Conservation (phyloP, 2,888 invertebrate genomes). For the Vandiemenella viatica region DNA sequence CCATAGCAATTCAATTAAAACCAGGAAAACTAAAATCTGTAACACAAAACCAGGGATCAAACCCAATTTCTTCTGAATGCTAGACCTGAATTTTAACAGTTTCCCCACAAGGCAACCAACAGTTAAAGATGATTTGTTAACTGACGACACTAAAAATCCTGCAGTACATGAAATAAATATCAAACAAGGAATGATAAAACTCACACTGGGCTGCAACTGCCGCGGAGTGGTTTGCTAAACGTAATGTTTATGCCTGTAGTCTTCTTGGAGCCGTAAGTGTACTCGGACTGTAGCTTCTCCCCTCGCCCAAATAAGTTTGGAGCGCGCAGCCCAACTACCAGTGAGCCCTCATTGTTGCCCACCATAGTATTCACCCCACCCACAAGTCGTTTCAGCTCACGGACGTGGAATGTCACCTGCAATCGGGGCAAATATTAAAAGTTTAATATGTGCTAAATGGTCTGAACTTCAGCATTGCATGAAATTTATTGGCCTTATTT, state of each 20-base stretch:
- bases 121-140: too few species aligned
- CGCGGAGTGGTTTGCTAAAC: slow-evolving; percentile 71
- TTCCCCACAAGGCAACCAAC: too few species aligned
- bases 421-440: slow-evolving; percentile 14
- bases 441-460: too few species aligned
- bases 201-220: slow-evolving; percentile 50
- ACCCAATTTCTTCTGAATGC: too few species aligned
- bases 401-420: slow-evolving; percentile 73
- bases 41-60: too few species aligned
- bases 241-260: slow-evolving; percentile 66
- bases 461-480: too few species aligned
- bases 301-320: slow-evolving; percentile 82
- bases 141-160: too few species aligned
- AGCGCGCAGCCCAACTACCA: slow-evolving; percentile 55
- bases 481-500: too few species aligned
- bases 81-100: too few species aligned
- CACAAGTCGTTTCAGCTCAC: slow-evolving; percentile 63
- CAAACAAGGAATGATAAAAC: slow-evolving; percentile 27
- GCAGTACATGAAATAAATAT: too few species aligned
- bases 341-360: slow-evolving; percentile 81
- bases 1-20: too few species aligned
- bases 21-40: too few species aligned
- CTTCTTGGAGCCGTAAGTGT: slow-evolving; percentile 69
- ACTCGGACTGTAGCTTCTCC: slow-evolving; percentile 66
- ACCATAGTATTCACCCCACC: slow-evolving; percentile 78